Evolutionary conservation across 2,888 invertebrate genomes (phyloP).

Genomic region (Ctena decussata): DNA sequence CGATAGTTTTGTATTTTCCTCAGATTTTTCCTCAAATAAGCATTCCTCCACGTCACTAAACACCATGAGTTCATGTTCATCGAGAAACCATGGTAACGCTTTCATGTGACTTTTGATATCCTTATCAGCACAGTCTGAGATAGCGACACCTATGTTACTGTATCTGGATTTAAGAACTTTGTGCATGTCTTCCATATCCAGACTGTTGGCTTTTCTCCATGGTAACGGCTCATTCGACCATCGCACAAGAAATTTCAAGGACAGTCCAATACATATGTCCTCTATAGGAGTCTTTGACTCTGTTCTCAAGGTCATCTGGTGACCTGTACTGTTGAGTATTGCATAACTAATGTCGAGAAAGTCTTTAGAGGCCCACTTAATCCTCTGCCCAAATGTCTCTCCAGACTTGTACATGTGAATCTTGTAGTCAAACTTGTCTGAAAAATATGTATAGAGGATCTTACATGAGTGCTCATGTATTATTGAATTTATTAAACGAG

Average conservation of each 20-base stretch:
- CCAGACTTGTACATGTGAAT: conserved; percentile 70
- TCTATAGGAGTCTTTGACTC: conserved; percentile 64
- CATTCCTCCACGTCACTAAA: conserved; percentile 68
- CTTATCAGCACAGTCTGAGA: conserved; percentile 35
- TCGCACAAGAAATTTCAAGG: conserved; percentile 68
- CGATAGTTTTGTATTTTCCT: conserved; percentile 38
- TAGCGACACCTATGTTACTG: conserved; percentile 33
- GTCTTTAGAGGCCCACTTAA: conserved; percentile 72
- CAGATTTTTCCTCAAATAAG: conserved; percentile 48
- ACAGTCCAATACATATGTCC: conserved; percentile 70
- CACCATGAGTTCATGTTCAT: conserved; percentile 65
- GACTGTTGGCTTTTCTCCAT: conserved; percentile 60
- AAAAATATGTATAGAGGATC: conserved; percentile 17
- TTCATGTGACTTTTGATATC: conserved; percentile 47
- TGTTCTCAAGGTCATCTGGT: conserved; percentile 65
- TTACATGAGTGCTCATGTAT: too few species aligned
- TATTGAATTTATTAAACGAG: too few species aligned
- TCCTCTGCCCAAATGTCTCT: conserved; percentile 71
- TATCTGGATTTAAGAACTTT: conserved; percentile 52
- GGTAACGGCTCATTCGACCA: conserved; percentile 71
- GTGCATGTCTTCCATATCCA: conserved; percentile 55
- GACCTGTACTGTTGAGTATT: conserved; percentile 72
- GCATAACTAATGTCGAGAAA: conserved; percentile 72
- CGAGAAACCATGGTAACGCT: conserved; percentile 64
- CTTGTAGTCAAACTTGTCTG: conserved; percentile 77